Base-by-base conservation (phyloP, 1,140 invertebrate genomes). In the Drosophila mayri region DNA sequence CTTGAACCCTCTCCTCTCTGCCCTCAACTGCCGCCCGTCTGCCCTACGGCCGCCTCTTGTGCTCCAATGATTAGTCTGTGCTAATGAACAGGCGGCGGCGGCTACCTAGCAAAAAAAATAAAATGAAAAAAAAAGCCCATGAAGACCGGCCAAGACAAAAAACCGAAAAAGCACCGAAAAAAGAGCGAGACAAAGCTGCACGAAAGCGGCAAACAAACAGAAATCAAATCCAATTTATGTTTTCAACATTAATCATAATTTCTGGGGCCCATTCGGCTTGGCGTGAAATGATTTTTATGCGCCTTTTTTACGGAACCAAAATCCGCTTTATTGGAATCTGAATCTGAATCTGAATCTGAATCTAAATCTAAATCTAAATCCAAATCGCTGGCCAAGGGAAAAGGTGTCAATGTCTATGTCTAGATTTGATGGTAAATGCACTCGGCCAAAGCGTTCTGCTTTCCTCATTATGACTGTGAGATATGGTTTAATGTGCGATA, bases 281-380 rank as follows among this genome's bases (percentile, higher is more conserved):
- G 77, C 84, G 85, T 88, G 85, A 88, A 88, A 85, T 85, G 78
- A 78, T 90, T 85, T 90, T 90, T 88, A 90, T 90, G 66, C 81
- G 84, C 85, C 78, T 65, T 85, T 88, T 88, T 88, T 75, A 88
- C 77, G 84, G 77, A 72, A 76, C 84, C 47, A 43, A 79, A 73
- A 43, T 50, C 43, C 62, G 64, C 54, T 65, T 73, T 22, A 18
- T 16, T 1, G 32, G 35, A 22, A 55, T 55, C 35, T 0, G 52
- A 57, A 14, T 30, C 22, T 16, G 6, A 65, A 10, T 38, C n/a
- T 14, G 8, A 54, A 22, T 37, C 50, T 1, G 3, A 60, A 10
- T 37, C 20, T 10, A 3, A 58, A 46, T 55, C 25, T 1, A 1
- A 35, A 52, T 32, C 49, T 8, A 20, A 22, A 57, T 43, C 49